Conservation (phyloP, 2,113 vertebrate species). For the Atlantisia rogersi region DNA sequence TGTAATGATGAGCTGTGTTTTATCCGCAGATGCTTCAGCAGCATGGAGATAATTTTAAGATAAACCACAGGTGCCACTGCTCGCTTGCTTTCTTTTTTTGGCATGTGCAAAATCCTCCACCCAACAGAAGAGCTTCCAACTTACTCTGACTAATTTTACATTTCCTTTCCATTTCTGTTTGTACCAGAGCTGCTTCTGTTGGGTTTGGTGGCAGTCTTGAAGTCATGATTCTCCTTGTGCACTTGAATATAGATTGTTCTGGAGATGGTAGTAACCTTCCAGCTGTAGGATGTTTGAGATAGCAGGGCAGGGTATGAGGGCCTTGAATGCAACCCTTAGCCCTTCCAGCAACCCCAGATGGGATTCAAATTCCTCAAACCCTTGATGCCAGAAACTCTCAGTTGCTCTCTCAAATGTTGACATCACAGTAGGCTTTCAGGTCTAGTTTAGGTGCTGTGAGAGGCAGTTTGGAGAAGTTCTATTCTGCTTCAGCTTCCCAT, state of each 20-base stretch:
- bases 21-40: background rate
- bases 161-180: background rate
- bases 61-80: background rate
- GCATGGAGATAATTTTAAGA: background rate
- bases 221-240: background rate
- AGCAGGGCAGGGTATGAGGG: background rate
- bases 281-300: background rate
- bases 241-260: background rate
- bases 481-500: background rate
- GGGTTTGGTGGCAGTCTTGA: background rate
- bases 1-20: background rate
- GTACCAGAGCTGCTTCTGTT: background rate
- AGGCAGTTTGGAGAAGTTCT: background rate
- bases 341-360: background rate
- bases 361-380: background rate
- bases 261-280: background rate
- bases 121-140: background rate
- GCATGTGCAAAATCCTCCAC: background rate
- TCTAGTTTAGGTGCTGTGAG: background rate
- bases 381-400: background rate
- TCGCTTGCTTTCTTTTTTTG: background rate
- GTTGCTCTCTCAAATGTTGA: background rate
- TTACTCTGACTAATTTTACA: background rate
- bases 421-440: background rate
- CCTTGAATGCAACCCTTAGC: background rate